Conservation (phyloP, 2,797 vertebrate species). For the Muraenolepis orangiensis region DNA sequence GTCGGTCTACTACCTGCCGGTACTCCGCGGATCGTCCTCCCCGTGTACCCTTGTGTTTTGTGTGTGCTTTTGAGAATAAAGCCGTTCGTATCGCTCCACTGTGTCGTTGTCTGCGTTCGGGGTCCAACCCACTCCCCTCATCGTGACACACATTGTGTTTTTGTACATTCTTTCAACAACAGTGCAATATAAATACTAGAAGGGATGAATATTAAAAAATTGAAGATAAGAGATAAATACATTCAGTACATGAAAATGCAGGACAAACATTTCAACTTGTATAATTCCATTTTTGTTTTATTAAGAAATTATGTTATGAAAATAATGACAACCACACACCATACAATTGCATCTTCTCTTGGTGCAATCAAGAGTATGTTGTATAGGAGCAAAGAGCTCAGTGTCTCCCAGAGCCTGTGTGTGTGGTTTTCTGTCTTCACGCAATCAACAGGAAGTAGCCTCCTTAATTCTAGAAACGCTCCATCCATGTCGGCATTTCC, state of each 20-base stretch:
- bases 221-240: no score
- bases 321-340: constrained; percentile 70
- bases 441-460: constrained; percentile 51
- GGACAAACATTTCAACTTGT: constrained; percentile 45
- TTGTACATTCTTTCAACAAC: no score
- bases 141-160: no score
- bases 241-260: background rate
- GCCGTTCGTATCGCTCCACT: no score
- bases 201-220: no score
- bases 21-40: no score
- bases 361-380: constrained; percentile 44
- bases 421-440: constrained; percentile 67
- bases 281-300: constrained; percentile 65
- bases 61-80: no score
- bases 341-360: constrained; percentile 61
- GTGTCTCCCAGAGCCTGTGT: constrained; percentile 48
- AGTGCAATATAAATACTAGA: no score
- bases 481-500: constrained; percentile 49
- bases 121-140: no score
- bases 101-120: no score
- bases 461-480: constrained; percentile 58
- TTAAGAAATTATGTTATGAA: constrained; percentile 76
- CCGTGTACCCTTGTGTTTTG: no score
- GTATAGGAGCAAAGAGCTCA: constrained; percentile 35
- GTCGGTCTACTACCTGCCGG: no score